Percentiles rank a stretch among this genome's conserved stretches.
phyloP scores from a whole-genome alignment of 92 coral and sea anemone genomes.

The Parazoanthus atlanticus region DNA sequence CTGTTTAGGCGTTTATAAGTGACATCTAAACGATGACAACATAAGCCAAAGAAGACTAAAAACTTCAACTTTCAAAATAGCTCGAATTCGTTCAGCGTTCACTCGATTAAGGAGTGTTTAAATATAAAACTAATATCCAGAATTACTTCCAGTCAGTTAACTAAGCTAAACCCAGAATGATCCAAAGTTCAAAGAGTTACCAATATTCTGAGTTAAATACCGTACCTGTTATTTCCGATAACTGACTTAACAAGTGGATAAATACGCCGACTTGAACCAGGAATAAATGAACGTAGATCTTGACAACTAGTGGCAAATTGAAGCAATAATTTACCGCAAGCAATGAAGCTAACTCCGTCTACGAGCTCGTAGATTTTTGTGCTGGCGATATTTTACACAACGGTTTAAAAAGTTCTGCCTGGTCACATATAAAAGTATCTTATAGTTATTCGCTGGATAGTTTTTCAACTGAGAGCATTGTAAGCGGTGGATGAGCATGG shows the following conservation, averaged over 20 bases:
- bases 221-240: conserved; percentile 9
- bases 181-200: neutral
- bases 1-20: neutral
- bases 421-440: neutral
- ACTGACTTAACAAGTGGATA: neutral
- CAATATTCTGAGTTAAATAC: neutral
- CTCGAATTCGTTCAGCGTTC: too few species aligned
- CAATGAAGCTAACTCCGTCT: neutral
- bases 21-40: neutral
- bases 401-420: neutral
- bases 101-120: neutral
- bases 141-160: neutral
- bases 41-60: neutral
- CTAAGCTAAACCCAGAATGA: neutral
- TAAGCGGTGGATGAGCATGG: conserved; percentile 11
- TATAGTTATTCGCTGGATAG: neutral
- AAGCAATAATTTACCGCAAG: neutral
- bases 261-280: neutral
- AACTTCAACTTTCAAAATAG: too few species aligned
- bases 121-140: neutral
- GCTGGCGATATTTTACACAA: neutral
- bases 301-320: neutral
- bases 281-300: neutral
- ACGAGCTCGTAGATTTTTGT: neutral
- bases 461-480: neutral